Percentiles rank a stretch among this genome's conserved stretches.
These are phyloP conservation scores for Phyllostomus discolor DNA, from an alignment of 2,113 vertebrate species.

Conservation along the genomic window DNA sequence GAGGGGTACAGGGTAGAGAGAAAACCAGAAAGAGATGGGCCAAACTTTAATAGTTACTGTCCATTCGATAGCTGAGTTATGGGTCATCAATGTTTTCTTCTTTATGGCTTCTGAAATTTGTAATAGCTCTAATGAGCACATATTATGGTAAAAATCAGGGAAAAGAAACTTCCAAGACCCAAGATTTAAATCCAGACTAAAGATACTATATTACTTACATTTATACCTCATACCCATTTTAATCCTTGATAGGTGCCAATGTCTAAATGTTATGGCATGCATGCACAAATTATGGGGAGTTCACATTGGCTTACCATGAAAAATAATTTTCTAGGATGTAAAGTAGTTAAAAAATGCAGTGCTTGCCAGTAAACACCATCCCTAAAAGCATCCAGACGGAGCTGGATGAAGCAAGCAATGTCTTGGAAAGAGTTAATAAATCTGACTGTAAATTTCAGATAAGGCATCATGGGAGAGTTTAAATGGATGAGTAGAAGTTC, in stretches of 20 bases:
- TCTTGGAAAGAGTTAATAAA: not conserved
- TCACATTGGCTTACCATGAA: not conserved
- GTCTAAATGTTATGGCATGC: not conserved
- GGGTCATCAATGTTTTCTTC: not conserved
- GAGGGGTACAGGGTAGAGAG: not conserved
- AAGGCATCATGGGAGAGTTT: not conserved
- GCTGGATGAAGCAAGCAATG: not conserved
- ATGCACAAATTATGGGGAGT: not conserved
- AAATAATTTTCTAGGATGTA: not conserved
- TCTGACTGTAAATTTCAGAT: not conserved
- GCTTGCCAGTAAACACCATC: not conserved
- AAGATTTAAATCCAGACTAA: not conserved
- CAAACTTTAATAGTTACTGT: not conserved
- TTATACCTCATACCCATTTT: not conserved
- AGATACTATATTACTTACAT: not conserved
- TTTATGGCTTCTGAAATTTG: not conserved
- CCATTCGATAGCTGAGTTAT: not conserved
- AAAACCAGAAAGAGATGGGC: not conserved
- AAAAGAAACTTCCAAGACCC: not conserved
- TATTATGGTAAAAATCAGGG: not conserved
- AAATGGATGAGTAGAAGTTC: not conserved
- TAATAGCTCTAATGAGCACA: not conserved
- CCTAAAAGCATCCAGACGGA: not conserved
- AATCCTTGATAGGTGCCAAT: not conserved
- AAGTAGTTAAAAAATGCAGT: not conserved